These are phyloP conservation scores for Drosophila borborema DNA, from an alignment of 2,888 invertebrate species.

Conservation along the genomic window DNA sequence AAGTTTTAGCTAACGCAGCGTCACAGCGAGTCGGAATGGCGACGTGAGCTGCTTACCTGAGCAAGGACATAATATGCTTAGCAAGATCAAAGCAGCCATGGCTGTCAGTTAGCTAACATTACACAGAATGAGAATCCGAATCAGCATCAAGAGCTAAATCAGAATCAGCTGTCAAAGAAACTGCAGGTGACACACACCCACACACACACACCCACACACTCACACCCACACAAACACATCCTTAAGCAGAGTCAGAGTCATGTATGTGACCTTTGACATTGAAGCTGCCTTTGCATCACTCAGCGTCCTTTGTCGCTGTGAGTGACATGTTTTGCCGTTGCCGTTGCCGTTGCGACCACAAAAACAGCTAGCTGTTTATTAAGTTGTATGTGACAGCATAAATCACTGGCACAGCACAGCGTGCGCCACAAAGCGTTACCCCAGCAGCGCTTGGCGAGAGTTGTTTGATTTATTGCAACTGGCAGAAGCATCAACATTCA, in stretches of 20 bases:
- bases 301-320: slow-evolving; percentile 35
- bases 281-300: slow-evolving; percentile 52
- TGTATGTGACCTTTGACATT: slow-evolving; percentile 67
- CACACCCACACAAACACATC: not conserved
- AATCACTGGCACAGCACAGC: slow-evolving; percentile 55
- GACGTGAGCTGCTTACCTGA: slow-evolving; percentile 23
- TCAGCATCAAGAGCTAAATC: slow-evolving; percentile 31
- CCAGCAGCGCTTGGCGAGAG: slow-evolving; percentile 14
- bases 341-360: slow-evolving; percentile 15
- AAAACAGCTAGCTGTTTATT: slow-evolving; percentile 54
- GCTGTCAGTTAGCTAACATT: slow-evolving; percentile 27
- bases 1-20: not conserved
- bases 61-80: slow-evolving; percentile 21
- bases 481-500: slow-evolving; percentile 26
- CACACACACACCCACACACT: not conserved
- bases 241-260: not conserved
- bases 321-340: slow-evolving; percentile 41
- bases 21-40: not conserved
- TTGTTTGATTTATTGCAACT: slow-evolving; percentile 52
- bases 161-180: slow-evolving; percentile 42
- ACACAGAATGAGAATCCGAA: slow-evolving; percentile 24
- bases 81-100: slow-evolving; percentile 46
- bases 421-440: slow-evolving; percentile 37
- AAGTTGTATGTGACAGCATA: slow-evolving; percentile 63
- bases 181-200: slow-evolving; percentile 24